Evolutionary conservation across 2,888 invertebrate species (phyloP).

Genomic region (Eurytoma adleriae): DNA sequence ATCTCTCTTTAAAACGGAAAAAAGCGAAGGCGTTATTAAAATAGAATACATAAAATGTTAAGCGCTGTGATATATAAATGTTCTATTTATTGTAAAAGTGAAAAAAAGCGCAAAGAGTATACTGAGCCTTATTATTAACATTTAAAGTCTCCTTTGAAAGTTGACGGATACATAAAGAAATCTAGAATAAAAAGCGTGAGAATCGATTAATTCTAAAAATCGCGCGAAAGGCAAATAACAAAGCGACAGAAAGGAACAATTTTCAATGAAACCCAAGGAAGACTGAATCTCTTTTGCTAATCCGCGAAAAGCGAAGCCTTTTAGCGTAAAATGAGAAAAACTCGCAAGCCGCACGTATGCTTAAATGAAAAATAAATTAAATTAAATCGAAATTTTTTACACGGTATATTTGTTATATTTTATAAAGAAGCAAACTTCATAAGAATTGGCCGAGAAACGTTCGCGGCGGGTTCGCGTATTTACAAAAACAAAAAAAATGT

Average conservation of each 20-base stretch:
- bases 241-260: conserved; percentile 50
- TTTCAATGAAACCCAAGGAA: conserved; percentile 60
- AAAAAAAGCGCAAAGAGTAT: conserved; percentile 46
- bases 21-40: conserved; percentile 55
- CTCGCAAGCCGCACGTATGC: conserved; percentile 62
- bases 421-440: conserved; percentile 46
- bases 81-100: conserved; percentile 64
- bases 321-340: conserved; percentile 58
- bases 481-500: not conserved
- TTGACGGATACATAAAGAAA: conserved; percentile 66
- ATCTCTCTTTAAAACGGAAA: conserved; percentile 34
- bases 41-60: conserved; percentile 68
- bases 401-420: conserved; percentile 61
- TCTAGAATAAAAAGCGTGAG: conserved; percentile 63
- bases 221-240: conserved; percentile 57
- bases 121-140: conserved; percentile 60
- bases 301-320: conserved; percentile 65
- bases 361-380: conserved; percentile 46
- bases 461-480: conserved; percentile 47
- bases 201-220: conserved; percentile 59
- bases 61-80: conserved; percentile 73
- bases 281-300: conserved; percentile 72
- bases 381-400: conserved; percentile 64
- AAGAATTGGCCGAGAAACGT: conserved; percentile 59
- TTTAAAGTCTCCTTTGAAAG: conserved; percentile 28